These are phyloP conservation scores for Lamellibrachia columna DNA, from an alignment of 2,888 invertebrate species.

Conservation along the genomic window DNA sequence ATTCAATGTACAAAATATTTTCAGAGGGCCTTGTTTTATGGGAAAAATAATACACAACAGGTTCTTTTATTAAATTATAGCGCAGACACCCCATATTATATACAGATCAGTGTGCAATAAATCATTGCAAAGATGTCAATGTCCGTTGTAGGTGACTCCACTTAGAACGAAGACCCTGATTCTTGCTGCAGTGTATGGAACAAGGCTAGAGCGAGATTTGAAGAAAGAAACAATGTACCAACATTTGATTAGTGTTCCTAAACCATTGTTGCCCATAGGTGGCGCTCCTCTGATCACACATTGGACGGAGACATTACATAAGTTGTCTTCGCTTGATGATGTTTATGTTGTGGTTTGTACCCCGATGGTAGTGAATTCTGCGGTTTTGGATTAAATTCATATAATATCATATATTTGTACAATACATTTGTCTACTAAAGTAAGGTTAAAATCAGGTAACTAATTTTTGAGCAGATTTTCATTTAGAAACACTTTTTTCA, in stretches of 20 bases:
- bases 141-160: not conserved
- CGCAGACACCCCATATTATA: too few relatives aligned
- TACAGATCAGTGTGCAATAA: too few relatives aligned
- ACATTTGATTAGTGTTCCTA: slow-evolving; percentile 39
- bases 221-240: slow-evolving; percentile 30
- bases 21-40: too few relatives aligned
- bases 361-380: not conserved
- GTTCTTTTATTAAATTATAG: too few relatives aligned
- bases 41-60: too few relatives aligned
- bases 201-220: slow-evolving; percentile 39
- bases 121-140: not conserved
- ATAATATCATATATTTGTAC: too few relatives aligned
- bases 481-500: too few relatives aligned
- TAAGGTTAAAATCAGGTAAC: too few relatives aligned
- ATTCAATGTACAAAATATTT: too few relatives aligned
- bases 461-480: too few relatives aligned
- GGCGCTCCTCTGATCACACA: slow-evolving; percentile 33
- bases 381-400: too few relatives aligned
- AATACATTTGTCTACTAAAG: too few relatives aligned
- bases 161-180: slow-evolving; percentile 38
- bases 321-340: slow-evolving; percentile 23
- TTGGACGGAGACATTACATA: slow-evolving; percentile 32
- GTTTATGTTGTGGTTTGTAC: slow-evolving; percentile 39
- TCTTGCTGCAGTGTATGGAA: slow-evolving; percentile 41
- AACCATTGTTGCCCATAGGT: slow-evolving; percentile 41